Base-by-base conservation (phyloP, 2,113 vertebrate species). In the Istiophorus platypterus region DNA sequence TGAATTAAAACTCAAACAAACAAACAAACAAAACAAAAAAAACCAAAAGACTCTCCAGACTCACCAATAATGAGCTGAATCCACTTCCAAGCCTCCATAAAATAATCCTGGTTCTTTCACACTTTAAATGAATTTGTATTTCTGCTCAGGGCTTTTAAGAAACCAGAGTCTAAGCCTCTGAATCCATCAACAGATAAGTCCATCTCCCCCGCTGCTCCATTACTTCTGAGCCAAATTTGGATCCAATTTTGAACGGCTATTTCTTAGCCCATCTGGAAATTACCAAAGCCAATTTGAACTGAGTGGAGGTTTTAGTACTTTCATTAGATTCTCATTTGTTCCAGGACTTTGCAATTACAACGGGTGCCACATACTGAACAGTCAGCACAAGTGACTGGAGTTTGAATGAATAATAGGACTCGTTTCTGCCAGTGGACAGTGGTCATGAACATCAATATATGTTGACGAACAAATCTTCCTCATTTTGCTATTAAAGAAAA, bases 91-190 rank as follows among this genome's bases (percentile, higher is more conserved):
- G 12, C 17, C 14, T 56, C 41, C 39, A 4, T 59, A 41, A 74
- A 52, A 67, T 59, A 51, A 66, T 52, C 49, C 29, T 2, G 31
- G 10, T 45, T 62, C 47, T 27, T 80, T 49, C 11, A n/a, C 45
- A 65, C 49, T 65, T 29, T 20, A n/a, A 61, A 62, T 18, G 26
- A 15, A 65, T 58, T 2, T 37, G 26, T 17, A 14, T 69, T 59
- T 75, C 12, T 56, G 45, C 69, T 45, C 15, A 3, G 41, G 9
- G 54, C 5, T 22, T 69, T 74, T 7, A 9, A 81, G 41, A 20
- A 34, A 59, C 47, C 61, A 1, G 2, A 54, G 49, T 56, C 18
- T 42, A 26, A 80, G 39, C 49, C 45, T 74, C 51, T 81, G n/a
- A 67, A 52, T 74, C 65, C 1, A 1, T 57, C 29, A 39, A 14